Evolutionary conservation across 1,140 invertebrate species (phyloP).

Genomic region (Copidosoma floridanum): DNA sequence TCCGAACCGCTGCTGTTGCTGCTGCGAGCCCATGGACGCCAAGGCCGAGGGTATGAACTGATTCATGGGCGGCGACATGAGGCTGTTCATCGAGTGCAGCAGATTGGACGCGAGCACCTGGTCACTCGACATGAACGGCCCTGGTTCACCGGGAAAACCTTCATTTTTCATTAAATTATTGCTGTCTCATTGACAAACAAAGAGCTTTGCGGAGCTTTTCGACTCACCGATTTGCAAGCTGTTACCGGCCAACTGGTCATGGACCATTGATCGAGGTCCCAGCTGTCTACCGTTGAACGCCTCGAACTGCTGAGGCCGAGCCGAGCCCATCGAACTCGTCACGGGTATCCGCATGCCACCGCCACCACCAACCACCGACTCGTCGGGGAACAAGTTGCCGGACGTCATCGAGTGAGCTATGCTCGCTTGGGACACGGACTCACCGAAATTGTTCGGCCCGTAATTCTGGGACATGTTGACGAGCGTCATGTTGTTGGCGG

Average conservation of each 20-base stretch:
- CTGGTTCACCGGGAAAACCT: slow-evolving; percentile 19
- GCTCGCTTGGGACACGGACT: slow-evolving; percentile 15
- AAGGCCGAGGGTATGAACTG: slow-evolving; percentile 18
- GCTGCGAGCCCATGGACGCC: slow-evolving; percentile 13
- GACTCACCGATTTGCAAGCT: slow-evolving; percentile 14
- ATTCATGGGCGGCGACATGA: slow-evolving; percentile 11
- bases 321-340: slow-evolving; percentile 23
- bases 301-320: slow-evolving; percentile 20
- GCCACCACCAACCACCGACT: slow-evolving; percentile 1
- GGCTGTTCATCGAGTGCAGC: slow-evolving; percentile 21
- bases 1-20: not conserved
- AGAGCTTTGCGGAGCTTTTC: not conserved
- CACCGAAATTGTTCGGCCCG: slow-evolving; percentile 23
- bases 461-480: slow-evolving; percentile 25
- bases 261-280: slow-evolving; percentile 17
- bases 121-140: slow-evolving; percentile 14
- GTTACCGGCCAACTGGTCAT: slow-evolving; percentile 21
- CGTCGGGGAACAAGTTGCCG: slow-evolving; percentile 22
- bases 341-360: slow-evolving; percentile 23
- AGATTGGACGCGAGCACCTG: slow-evolving; percentile 12
- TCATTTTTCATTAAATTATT: slow-evolving; percentile 5
- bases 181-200: too few species aligned
- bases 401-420: slow-evolving; percentile 23
- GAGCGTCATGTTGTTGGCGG: slow-evolving; percentile 16
- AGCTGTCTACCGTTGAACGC: slow-evolving; percentile 13